Conservation (phyloP, 2,797 vertebrate genomes). For the Urocyon cinereoargenteus region DNA sequence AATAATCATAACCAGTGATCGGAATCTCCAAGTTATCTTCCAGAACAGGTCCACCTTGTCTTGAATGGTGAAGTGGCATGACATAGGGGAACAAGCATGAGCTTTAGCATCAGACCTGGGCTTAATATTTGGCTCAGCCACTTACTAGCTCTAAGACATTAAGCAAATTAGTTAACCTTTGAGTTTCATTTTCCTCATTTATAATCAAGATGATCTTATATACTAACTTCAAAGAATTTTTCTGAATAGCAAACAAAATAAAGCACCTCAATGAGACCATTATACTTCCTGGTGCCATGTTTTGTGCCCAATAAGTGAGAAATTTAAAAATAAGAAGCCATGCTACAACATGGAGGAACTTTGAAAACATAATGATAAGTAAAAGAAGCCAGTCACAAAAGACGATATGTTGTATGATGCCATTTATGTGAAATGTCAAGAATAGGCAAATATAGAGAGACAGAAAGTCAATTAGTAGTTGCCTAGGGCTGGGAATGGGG, state of each 20-base stretch:
- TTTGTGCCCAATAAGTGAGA: not conserved
- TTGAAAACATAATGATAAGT: slow-evolving; percentile 1
- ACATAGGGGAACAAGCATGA: not conserved
- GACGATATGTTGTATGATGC: not conserved
- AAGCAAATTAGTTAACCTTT: slow-evolving; percentile 51
- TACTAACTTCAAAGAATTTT: not conserved
- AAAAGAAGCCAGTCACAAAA: not conserved
- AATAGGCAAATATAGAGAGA: not conserved
- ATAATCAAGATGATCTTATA: slow-evolving; percentile 8
- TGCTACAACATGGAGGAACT: not conserved
- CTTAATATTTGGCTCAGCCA: slow-evolving; percentile 25
- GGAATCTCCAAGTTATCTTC: slow-evolving; percentile 10
- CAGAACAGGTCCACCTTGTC: not conserved
- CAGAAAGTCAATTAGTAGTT: not conserved
- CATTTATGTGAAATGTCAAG: not conserved
- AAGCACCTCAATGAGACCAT: not conserved
- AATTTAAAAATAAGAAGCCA: not conserved
- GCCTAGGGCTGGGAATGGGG: not conserved
- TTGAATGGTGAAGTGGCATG: slow-evolving; percentile 21
- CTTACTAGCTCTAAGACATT: slow-evolving; percentile 33
- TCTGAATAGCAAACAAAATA: slow-evolving; percentile 36
- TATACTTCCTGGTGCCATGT: not conserved
- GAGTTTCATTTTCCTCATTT: slow-evolving; percentile 48
- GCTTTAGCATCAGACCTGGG: not conserved
- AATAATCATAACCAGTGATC: not conserved